Conservation (phyloP, 2,797 vertebrate species). For the Dendrocincla fuliginosa region DNA sequence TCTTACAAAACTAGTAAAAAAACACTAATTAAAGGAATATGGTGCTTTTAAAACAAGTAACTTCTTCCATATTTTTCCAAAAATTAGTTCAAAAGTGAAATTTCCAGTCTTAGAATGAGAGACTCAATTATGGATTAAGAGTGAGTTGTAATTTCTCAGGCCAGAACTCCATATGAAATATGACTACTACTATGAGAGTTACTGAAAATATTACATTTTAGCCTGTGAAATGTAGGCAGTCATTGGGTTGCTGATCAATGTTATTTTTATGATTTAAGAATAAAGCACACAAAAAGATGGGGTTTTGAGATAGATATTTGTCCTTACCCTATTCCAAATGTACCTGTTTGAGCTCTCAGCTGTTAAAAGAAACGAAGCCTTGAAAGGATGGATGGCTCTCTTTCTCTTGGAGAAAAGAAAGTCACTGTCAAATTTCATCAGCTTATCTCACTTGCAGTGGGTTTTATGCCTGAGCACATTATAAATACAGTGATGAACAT, state of each 20-base stretch:
- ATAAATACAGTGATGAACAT: slow-evolving; percentile 46
- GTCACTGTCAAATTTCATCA: slow-evolving; percentile 50
- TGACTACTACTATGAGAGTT: neutral
- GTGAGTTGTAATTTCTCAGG: neutral
- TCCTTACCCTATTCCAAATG: neutral
- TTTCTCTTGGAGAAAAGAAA: slow-evolving; percentile 25
- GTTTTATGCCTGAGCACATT: slow-evolving; percentile 33
- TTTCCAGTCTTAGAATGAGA: neutral
- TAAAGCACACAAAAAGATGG: neutral
- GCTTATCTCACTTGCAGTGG: slow-evolving; percentile 31
- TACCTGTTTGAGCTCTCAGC: neutral
- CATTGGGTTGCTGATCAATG: neutral
- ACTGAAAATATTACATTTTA: neutral
- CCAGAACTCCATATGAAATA: neutral
- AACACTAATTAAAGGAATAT: neutral
- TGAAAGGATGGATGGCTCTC: neutral
- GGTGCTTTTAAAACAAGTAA: neutral
- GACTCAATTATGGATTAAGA: neutral
- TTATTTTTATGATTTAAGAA: neutral
- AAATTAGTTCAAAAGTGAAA: neutral
- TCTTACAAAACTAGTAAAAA: neutral
- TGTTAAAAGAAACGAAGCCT: neutral
- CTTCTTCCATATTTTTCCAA: neutral
- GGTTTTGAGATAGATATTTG: neutral
- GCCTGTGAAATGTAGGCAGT: neutral